Evolutionary conservation across 1,140 invertebrate species (phyloP).

Genomic region (Drosophila eugracilis): DNA sequence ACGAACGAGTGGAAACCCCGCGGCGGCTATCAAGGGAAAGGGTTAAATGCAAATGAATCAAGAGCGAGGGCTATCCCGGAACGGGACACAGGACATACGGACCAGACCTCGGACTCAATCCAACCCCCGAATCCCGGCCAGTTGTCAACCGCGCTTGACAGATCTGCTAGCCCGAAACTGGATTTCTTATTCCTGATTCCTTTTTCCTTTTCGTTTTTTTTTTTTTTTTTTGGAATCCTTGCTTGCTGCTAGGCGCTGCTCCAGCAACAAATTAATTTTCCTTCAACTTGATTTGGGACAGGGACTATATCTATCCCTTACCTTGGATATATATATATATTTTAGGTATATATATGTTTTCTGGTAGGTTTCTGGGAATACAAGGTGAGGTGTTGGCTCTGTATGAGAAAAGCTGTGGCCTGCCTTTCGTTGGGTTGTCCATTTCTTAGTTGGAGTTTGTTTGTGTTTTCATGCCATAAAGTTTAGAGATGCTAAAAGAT

Average conservation of each 20-base stretch:
- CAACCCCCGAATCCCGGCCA: constrained; percentile 25
- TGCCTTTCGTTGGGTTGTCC: not conserved
- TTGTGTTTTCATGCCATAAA: no score
- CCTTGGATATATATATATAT: not conserved
- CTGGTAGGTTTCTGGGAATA: not conserved
- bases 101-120: constrained; percentile 26
- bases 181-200: constrained; percentile 6
- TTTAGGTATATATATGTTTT: no score
- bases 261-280: constrained; percentile 61
- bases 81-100: constrained; percentile 72
- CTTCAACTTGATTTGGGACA: constrained; percentile 49
- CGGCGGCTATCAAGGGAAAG: constrained; percentile 45
- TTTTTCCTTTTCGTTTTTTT: not conserved
- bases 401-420: not conserved
- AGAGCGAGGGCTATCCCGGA: constrained; percentile 26
- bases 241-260: constrained; percentile 7
- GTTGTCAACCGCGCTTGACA: constrained; percentile 61
- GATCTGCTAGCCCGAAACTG: constrained; percentile 45
- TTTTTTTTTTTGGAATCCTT: not conserved
- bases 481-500: no score
- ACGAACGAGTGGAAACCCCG: constrained; percentile 54
- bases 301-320: not conserved
- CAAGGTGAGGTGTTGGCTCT: not conserved
- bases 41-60: constrained; percentile 75
- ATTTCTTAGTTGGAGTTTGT: not conserved